A percentile compares a stretch with the other conserved stretches of the same genome.
Conservation (phyloP, 2,888 invertebrate genomes). For the Patella depressa region DNA sequence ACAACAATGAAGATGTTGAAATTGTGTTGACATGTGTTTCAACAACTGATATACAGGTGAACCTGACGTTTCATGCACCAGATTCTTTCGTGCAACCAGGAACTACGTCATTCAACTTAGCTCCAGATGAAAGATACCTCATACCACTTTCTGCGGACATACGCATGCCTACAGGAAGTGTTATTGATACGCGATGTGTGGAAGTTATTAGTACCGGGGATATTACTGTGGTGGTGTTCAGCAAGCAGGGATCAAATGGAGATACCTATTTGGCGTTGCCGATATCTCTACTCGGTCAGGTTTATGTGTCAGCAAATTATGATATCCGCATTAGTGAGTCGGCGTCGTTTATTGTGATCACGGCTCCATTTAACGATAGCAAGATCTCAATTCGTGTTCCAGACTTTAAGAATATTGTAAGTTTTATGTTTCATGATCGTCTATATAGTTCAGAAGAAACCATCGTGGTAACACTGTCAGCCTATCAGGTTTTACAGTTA, state of each 20-base stretch:
- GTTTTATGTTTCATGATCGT: not conserved
- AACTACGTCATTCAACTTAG: not conserved
- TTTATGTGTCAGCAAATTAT: not conserved
- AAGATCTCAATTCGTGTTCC: not conserved
- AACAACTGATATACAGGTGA: not conserved
- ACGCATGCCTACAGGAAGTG: not conserved
- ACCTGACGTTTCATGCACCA: not conserved
- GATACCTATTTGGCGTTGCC: not conserved
- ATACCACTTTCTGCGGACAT: not conserved
- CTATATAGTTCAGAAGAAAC: not conserved
- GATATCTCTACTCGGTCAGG: not conserved
- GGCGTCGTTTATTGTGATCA: not conserved
- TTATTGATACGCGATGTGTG: not conserved
- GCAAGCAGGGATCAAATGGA: not conserved
- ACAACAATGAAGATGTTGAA: not conserved
- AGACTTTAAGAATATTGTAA: not conserved
- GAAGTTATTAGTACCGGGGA: not conserved
- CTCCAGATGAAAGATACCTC: not conserved
- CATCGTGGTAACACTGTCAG: not conserved
- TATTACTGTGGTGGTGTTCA: not conserved
- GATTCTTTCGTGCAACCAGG: not conserved
- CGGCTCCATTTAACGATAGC: not conserved
- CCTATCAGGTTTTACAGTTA: not conserved
- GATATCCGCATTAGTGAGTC: not conserved
- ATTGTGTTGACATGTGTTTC: not conserved